A percentile compares a stretch with the other conserved stretches of the same genome.
Conservation (phyloP, 2,888 invertebrate species). For the Drosophila neonasuta region DNA sequence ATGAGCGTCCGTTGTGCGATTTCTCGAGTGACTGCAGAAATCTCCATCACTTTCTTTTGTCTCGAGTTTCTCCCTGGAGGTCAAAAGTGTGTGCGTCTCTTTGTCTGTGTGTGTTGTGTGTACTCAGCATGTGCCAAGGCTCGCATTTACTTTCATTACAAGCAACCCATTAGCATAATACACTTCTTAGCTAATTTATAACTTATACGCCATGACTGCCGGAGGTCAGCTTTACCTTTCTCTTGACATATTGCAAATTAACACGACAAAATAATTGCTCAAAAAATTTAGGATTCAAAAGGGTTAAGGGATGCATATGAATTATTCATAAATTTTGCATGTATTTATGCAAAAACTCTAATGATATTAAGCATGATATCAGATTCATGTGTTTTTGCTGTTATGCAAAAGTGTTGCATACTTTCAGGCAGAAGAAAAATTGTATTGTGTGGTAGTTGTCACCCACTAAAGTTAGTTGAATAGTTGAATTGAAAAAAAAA, state of each 20-base stretch:
- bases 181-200: slow-evolving; percentile 41
- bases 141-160: slow-evolving; percentile 27
- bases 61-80: slow-evolving; percentile 46
- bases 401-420: slow-evolving; percentile 5
- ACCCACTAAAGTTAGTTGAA: neutral
- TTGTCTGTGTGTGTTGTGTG: neutral
- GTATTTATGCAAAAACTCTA: neutral
- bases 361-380: neutral
- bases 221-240: slow-evolving; percentile 6
- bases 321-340: neutral
- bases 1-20: slow-evolving; percentile 10
- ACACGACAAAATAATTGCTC: neutral
- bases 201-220: neutral
- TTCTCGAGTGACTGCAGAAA: slow-evolving; percentile 48
- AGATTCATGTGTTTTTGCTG: neutral
- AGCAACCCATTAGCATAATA: slow-evolving; percentile 53
- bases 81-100: slow-evolving; percentile 38
- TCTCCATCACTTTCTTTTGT: slow-evolving; percentile 29
- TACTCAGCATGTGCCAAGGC: slow-evolving; percentile 39
- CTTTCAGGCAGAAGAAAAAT: neutral
- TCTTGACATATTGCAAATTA: neutral
- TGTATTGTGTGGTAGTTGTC: neutral
- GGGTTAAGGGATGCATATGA: neutral
- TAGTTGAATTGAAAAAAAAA: slow-evolving; percentile 1
- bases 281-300: neutral